Base-by-base conservation (phyloP, 2,113 vertebrate genomes). In the Ctenomys sociabilis region DNA sequence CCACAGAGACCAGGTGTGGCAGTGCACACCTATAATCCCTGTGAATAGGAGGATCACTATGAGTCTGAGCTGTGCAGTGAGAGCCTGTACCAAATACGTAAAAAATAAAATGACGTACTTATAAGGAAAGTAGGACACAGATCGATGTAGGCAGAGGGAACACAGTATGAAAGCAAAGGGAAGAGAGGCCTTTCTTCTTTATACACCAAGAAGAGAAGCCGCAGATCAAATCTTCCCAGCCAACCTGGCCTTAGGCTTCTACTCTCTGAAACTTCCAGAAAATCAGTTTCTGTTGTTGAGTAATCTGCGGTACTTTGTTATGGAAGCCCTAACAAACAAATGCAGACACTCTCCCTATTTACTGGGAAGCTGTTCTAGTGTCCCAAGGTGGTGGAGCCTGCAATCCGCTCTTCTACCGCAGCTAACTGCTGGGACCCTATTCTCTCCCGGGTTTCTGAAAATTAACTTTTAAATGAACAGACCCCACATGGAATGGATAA, bases 381-480 rank as follows among this genome's bases (percentile, higher is more conserved):
- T 85, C n/a, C 45, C 24, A 75, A 26, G 64, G 17, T 80, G 43
- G 32, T 93, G n/a, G 16, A 64, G 12, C 73, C 45, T 77, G 37
- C 30, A 37, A 52, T 43, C 40, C 30, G 10, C 37, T 85, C 0
- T 66, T 93, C 81, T 59, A 49, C 61, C 75, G 59, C 10, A 28
- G 49, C 61, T 77, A 52, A n/a, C 17, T n/a, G 75, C 57, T 26
- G 43, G 16, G 0, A 32, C 35, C 5, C 7, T 88, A 12, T 70
- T 94, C 75, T 94, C n/a, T 83, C 90, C 66, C 28, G 61, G 40
- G 30, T 26, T 75, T 95, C 35, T 86, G 49, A 64, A 85, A 73
- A 66, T 57, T 75, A 88, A 68, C n/a, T 75, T 45, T 75, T 61
- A 37, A 85, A 64, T 30, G 54, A 89, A 73, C 80, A 72, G 6